Base-by-base conservation (phyloP, 2,113 vertebrate species). In the Coturnix japonica region DNA sequence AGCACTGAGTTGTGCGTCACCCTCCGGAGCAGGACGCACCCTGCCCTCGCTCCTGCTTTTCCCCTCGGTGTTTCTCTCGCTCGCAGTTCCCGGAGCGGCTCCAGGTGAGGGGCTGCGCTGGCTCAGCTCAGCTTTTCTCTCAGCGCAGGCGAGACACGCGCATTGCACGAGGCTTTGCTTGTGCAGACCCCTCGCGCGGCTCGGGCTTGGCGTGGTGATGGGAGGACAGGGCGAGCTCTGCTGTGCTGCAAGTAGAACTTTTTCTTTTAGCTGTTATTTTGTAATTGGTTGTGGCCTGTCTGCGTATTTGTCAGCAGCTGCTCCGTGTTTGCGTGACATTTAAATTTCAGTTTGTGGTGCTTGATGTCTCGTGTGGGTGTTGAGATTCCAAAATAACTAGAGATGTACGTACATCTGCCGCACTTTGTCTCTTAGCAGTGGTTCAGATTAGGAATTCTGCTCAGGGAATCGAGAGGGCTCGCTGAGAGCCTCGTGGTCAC, bases 331-430 rank as follows among this genome's bases (percentile, higher is more conserved):
- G 47, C 2, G 0, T n/a, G 37, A 0, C 23, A 3, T 25, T 83
- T 53, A 6, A 44, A 0, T 10, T 13, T 19, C 19, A 11, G 1
- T 37, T 0, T 4, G 2, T 19, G 19, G 0, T 9, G 5, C 13
- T 46, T 2, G 4, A 2, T 25, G 4, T 22, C 6, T 13, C 15
- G 16, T 9, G n/a, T 37, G 9, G 20, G 33, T 37, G 15, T 37
- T 53, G 41, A 2, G 1, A 16, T 85, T 26, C 13, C 8, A 5
- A 9, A 6, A 2, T 20, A 43, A 6, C 28, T 8, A 3, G 7
- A 3, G 5, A n/a, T 10, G 39, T 28, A 0, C 1, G 0, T 2
- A 1, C 33, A 5, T 10, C 3, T 60, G 39, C 9, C 2, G 1
- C 7, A 7, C 31, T 18, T 21, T 13, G 11, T 57, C 3, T 13